Base-by-base conservation (phyloP, 2,797 vertebrate species). In the Heteromormyrus szaboi region DNA sequence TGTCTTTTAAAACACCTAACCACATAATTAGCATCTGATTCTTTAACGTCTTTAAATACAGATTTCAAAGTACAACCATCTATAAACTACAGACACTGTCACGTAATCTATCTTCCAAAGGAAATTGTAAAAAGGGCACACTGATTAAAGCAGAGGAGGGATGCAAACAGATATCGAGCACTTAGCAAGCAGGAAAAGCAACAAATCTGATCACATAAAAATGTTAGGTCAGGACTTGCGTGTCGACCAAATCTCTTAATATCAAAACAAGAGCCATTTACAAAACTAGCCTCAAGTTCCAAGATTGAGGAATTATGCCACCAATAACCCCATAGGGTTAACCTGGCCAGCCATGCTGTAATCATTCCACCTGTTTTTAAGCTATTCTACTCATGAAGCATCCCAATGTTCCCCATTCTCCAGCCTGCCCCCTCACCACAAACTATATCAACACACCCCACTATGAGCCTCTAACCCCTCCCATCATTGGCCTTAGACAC, bases 31-130 rank as follows among this genome's bases (percentile, higher is more conserved):
- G 89, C 90, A 92, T 92, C 95, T 94, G 95, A 96, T 96, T 96
- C 96, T 90, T 89, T 89, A 90, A 41, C 0, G 12, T 94, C 93
- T 94, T 94, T 96, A 79, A 79, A 79, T 79, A 79, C 72, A 79
- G 37, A 44, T 41, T 79, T 79, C 41, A 17, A 97, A 97, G 95
- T 97, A 98, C 97, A 97, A 97, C 96, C 95, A 97, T 95, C 96
- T 97, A 98, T 93, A 93, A 97, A 97, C 97, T 97, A 98, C 97
- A 96, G 95, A 96, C 92, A 95, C 96, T 95, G 95, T 97, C 96
- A 98, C 97, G 95, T 97, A 93, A 92, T 92, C 95, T 96, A 96
- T 95, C 95, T 97, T 89, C 97, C 95, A 94, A 94, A 93, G 85
- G 84, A 88, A 88, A 89, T 11, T 44, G 25, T 33, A 76, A 89